Evolutionary conservation across 2,113 vertebrate genomes (phyloP).

Genomic region (Nannospalax galili): DNA sequence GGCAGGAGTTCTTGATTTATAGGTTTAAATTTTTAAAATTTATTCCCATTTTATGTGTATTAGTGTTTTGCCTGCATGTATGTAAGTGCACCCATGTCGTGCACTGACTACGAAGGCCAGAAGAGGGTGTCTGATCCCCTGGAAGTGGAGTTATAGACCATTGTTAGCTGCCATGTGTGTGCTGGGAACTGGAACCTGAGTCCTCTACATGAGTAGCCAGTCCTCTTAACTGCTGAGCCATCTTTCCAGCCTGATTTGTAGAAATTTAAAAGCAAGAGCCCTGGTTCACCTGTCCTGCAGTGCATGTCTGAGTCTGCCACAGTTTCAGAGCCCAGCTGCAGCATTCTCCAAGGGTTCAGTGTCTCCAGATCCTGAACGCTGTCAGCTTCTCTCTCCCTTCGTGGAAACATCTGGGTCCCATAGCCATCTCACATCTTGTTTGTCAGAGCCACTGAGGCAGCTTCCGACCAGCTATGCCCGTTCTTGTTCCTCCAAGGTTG

Average conservation of each 20-base stretch:
- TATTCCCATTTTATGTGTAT: background rate
- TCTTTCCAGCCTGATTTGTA: no score
- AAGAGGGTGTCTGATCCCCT: no score
- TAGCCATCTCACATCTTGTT: rapidly evolving
- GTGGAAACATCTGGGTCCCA: rapidly evolving
- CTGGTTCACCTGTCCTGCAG: background rate
- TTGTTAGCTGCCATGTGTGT: no score
- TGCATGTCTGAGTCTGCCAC: background rate
- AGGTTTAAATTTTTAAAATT: background rate
- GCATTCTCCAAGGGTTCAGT: no score
- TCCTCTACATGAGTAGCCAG: no score
- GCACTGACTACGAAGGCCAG: no score
- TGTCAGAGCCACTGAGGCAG: background rate
- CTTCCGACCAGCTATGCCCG: background rate
- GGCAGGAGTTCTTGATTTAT: background rate
- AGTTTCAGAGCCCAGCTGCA: no score
- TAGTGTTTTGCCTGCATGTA: no score
- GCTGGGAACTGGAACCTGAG: no score
- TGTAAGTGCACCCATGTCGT: no score
- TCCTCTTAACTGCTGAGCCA: background rate
- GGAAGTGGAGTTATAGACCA: no score
- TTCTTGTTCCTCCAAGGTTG: background rate
- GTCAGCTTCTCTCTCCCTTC: background rate
- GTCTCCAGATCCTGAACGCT: rapidly evolving
- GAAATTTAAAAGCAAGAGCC: no score